These are phyloP conservation scores for Poeciliopsis retropinna DNA, from an alignment of 2,113 vertebrate genomes.

Conservation along the genomic window DNA sequence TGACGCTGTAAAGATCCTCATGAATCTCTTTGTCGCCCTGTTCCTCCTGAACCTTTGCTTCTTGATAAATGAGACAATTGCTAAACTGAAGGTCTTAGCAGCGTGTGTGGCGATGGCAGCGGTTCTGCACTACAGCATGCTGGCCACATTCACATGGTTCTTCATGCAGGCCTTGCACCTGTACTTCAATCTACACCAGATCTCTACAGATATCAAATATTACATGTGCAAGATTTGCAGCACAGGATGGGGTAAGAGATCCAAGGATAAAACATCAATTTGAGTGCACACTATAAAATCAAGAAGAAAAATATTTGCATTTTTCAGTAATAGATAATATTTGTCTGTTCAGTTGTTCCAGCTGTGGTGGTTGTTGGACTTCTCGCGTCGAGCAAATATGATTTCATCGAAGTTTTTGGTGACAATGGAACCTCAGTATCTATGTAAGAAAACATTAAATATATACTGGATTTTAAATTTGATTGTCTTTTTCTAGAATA, in stretches of 20 bases:
- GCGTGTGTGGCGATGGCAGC: constrained; percentile 70
- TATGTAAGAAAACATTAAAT: constrained; percentile 50
- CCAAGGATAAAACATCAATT: not conserved
- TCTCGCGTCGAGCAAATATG: constrained; percentile 36
- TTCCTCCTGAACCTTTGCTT: constrained; percentile 79
- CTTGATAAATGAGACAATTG: constrained; percentile 63
- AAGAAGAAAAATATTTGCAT: not conserved
- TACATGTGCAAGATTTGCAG: constrained; percentile 79
- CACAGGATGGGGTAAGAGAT: constrained; percentile 81
- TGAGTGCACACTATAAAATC: not conserved
- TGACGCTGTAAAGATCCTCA: constrained; percentile 70
- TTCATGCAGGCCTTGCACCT: constrained; percentile 81
- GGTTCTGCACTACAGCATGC: constrained; percentile 80
- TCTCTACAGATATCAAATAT: constrained; percentile 64
- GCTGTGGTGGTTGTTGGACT: constrained; percentile 47
- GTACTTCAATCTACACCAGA: constrained; percentile 71
- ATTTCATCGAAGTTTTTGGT: not conserved
- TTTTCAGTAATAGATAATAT: not conserved
- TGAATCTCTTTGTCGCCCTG: constrained; percentile 78
- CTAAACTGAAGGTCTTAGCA: accelerated
- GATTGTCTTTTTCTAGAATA: not conserved
- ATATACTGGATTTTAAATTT: not conserved
- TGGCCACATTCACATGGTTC: constrained; percentile 84
- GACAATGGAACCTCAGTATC: constrained; percentile 10
- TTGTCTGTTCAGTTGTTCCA: constrained; percentile 38